Base-by-base conservation (phyloP, 92 coral and sea anemone species). In the Palythoa heliodiscus region DNA sequence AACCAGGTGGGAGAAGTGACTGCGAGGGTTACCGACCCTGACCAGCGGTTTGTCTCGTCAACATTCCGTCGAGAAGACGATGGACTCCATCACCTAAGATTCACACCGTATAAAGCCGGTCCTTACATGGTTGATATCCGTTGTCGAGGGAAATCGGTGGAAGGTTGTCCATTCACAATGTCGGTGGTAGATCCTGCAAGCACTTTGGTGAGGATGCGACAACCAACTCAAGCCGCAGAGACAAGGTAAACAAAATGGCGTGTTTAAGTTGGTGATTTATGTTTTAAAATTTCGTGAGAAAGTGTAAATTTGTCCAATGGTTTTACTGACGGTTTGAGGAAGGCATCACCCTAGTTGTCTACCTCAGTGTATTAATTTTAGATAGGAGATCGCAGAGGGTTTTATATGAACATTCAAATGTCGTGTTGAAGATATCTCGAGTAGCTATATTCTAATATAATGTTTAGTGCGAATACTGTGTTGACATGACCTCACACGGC, bases 21-120 rank as follows among this genome's bases (percentile, higher is more conserved):
- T 7, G 97, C 97, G 2, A 86, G 54, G 40, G 95, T 93, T 35
- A 87, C 84, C 29, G 97, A 91, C 77, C 97, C 97, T 70, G 92
- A 89, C 87, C 90, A 90, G 11, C 91, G 90, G 76, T 82, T 64
- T 58, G 93, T 87, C 47, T 86, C 87, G 24, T 93, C 97, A 12
- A 84, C 93, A 8, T 93, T 93, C 84, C 75, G 78, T 72, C 76
- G 61, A 48, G 97, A 93, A 74, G 50, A 89, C 4, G 97, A 93
- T 69, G 93, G 95, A 40, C 87, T 89, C 48, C 88, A 87, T 37
- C 95, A 93, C 77, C 74, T 93, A 60, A 85, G 93, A 53, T 93
- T 93, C 70, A 84, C 73, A 13, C 97, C 97, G 1, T 80, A 78
- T 35, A 93, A 90, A 71, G 80, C 86, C 35, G 97, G 97, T 9